A percentile compares a stretch with the other conserved stretches of the same genome.
phyloP scores from a whole-genome alignment of 1,140 invertebrate species.

The Drosophila equinoxialis region DNA sequence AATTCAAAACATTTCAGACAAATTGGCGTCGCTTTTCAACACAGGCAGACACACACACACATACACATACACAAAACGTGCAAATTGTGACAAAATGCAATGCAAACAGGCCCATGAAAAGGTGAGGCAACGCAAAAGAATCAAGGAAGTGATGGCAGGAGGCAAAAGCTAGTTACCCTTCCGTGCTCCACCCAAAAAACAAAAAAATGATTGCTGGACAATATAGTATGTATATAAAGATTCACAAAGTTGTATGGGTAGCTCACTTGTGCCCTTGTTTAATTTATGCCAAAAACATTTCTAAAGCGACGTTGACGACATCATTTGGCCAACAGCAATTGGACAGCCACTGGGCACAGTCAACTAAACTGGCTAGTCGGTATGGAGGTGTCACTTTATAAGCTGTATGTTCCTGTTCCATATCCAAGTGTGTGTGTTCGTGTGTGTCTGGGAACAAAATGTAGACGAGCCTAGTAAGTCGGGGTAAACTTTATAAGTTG shows the following conservation, averaged over 20 bases:
- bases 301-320: slow-evolving; percentile 74
- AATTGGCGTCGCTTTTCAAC: slow-evolving; percentile 77
- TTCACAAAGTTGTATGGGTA: not conserved
- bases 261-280: slow-evolving; percentile 61
- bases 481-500: not conserved
- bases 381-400: slow-evolving; percentile 72
- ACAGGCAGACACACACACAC: too few species aligned
- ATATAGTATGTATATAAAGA: slow-evolving; percentile 25
- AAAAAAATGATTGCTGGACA: slow-evolving; percentile 46
- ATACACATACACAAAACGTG: slow-evolving; percentile 22
- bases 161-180: not conserved
- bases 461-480: slow-evolving; percentile 61
- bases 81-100: slow-evolving; percentile 79
- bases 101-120: slow-evolving; percentile 52
- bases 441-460: slow-evolving; percentile 55
- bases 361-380: slow-evolving; percentile 33
- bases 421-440: not conserved
- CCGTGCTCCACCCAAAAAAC: not conserved
- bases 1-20: slow-evolving; percentile 81
- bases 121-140: slow-evolving; percentile 1
- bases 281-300: slow-evolving; percentile 77
- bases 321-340: slow-evolving; percentile 51
- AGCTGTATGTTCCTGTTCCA: slow-evolving; percentile 39
- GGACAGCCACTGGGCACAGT: slow-evolving; percentile 28
- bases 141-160: not conserved